These are phyloP conservation scores for Pteronotus mesoamericanus DNA, from an alignment of 2,797 vertebrate genomes.

Conservation along the genomic window DNA sequence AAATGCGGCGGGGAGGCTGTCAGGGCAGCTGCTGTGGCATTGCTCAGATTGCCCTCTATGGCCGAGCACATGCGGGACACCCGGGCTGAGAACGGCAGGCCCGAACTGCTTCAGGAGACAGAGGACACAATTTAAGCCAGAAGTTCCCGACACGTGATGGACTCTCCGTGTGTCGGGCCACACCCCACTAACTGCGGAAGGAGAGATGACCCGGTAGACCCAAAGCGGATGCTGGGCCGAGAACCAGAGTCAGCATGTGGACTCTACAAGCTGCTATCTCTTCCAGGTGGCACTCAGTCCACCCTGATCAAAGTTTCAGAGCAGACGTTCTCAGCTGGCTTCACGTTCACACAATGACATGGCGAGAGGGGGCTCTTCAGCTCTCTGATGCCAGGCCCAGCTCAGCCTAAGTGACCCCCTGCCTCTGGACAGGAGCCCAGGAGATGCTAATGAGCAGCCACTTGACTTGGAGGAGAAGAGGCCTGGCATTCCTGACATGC, in stretches of 20 bases:
- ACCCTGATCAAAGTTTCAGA: too few species aligned
- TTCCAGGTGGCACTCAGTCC: not conserved
- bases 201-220: not conserved
- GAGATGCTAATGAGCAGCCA: not conserved
- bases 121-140: not conserved
- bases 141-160: not conserved
- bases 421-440: not conserved
- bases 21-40: rapidly evolving
- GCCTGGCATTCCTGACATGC: not conserved
- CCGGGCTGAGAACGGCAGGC: not conserved
- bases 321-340: not conserved
- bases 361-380: rapidly evolving
- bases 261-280: not conserved
- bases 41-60: not conserved
- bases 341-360: not conserved
- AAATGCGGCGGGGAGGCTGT: not conserved
- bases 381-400: not conserved
- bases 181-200: not conserved
- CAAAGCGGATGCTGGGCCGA: rapidly evolving
- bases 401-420: not conserved
- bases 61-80: not conserved
- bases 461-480: not conserved
- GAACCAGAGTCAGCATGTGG: not conserved
- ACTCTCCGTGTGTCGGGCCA: rapidly evolving
- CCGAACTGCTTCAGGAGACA: not conserved